Base-by-base conservation (phyloP, 23 tunicate species). In the Corella eumyota region DNA sequence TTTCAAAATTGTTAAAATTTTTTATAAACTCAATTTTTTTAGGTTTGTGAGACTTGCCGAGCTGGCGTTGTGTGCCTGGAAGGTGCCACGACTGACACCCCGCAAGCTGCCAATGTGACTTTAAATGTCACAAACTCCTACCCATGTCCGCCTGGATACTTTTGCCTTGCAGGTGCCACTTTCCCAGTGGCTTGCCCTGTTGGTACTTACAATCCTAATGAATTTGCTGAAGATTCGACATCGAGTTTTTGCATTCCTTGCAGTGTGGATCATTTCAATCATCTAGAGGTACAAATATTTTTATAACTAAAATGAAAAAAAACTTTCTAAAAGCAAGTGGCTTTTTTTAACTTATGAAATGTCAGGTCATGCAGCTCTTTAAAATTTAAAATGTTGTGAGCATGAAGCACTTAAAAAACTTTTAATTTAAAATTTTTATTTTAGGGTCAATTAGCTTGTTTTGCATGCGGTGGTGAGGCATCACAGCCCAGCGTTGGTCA, bases 81-180 rank as follows among this genome's bases (percentile, higher is more conserved):
- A 59, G 80, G 65, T 0, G 98, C 98, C 64, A 81, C 90, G 2
- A 76, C 92, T 29, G 98, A 92, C 45, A 46, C 70, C 32, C 90
- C 98, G 23, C 74, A 69, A 47, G 66, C 98, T 1, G 27, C 63
- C 35, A 92, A 92, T 76, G 76, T 73, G 0, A 76, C 98, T 1
- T 1, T 74, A 36, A 83, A 92, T 38, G 64, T 50, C 34, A 92
- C 86, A 36, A 79, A 78, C 34, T 81, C 98, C 24, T 92, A 50
- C 46, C 93, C 92, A 27, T 92, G 98, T 61, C 98, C 98, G 0
- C 77, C 77, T 30, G 98, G 98, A 7, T 92, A 92, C 36, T 92
- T 64, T 45, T 92, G 98, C 66, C 81, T 81, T 17, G 61, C 72
- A 9, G 79, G 79, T 2, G 62, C 93, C 6, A 70, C 36, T 21